Conservation (phyloP, 2,888 invertebrate species). For the Sesamia inferens region DNA sequence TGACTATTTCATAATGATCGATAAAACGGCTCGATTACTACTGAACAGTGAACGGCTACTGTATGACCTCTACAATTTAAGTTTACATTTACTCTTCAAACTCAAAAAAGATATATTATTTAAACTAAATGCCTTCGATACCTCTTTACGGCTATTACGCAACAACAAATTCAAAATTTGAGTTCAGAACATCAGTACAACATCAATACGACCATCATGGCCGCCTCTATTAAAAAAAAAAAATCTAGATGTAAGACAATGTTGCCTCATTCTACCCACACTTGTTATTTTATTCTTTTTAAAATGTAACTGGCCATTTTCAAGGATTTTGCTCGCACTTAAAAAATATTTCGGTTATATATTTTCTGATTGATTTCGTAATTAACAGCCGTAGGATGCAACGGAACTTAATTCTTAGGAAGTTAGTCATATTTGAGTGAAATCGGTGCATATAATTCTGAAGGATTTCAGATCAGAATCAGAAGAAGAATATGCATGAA, state of each 20-base stretch:
- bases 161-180: conserved; percentile 45
- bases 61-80: conserved; percentile 37
- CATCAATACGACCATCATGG: conserved; percentile 24
- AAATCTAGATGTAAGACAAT: conserved; percentile 8
- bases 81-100: conserved; percentile 26
- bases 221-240: not conserved
- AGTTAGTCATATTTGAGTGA: conserved; percentile 20
- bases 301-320: conserved; percentile 47
- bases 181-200: conserved; percentile 37
- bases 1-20: conserved; percentile 21
- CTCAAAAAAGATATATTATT: conserved; percentile 20
- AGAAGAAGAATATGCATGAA: not conserved
- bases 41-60: not conserved
- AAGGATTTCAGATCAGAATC: not conserved
- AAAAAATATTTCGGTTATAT: conserved; percentile 15
- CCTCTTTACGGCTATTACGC: conserved; percentile 15
- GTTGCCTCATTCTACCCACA: conserved; percentile 34
- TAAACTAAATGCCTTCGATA: conserved; percentile 19
- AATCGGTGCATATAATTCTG: not conserved
- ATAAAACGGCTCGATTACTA: conserved; percentile 21
- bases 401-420: conserved; percentile 14
- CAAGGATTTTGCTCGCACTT: conserved; percentile 42
- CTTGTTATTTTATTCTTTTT: conserved; percentile 35
- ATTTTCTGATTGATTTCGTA: conserved; percentile 32
- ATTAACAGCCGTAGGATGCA: not conserved